Evolutionary conservation across 2,797 vertebrate genomes (phyloP).

Genomic region (Periophthalmus magnuspinnatus): DNA sequence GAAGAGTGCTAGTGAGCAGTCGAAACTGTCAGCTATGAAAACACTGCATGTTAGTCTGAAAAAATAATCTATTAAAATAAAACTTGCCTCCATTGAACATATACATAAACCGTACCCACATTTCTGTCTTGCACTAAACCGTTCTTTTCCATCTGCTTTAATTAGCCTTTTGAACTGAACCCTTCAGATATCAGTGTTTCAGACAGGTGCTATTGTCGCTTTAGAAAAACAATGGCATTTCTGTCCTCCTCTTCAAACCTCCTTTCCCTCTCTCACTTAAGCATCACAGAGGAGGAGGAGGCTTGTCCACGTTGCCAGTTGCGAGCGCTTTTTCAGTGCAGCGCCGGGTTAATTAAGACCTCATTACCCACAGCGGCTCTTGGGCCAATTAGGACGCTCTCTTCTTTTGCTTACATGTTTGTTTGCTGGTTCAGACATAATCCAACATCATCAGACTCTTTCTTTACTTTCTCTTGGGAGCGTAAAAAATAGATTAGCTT

Average conservation of each 20-base stretch:
- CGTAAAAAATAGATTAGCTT: slow-evolving; percentile 58
- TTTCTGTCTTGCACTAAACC: background rate
- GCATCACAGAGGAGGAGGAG: slow-evolving; percentile 43
- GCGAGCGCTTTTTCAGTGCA: slow-evolving; percentile 51
- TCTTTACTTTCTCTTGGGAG: slow-evolving; percentile 34
- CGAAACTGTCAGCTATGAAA: no score
- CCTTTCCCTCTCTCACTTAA: slow-evolving; percentile 44
- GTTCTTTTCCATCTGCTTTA: background rate
- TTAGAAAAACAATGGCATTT: slow-evolving; percentile 37
- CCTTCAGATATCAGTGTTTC: background rate
- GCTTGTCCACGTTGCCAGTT: slow-evolving; percentile 33
- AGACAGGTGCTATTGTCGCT: background rate
- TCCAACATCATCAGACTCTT: slow-evolving; percentile 51
- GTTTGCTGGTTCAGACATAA: slow-evolving; percentile 54
- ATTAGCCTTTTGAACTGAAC: background rate
- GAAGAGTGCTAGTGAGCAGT: no score
- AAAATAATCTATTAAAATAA: no score
- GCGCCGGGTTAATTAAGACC: slow-evolving; percentile 68
- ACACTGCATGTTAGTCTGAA: no score
- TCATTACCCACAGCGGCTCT: slow-evolving; percentile 69
- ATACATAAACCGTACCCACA: background rate
- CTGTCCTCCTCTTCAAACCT: slow-evolving; percentile 22
- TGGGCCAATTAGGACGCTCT: slow-evolving; percentile 63
- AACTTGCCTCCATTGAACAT: background rate
- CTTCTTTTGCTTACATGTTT: slow-evolving; percentile 59